phyloP scores from a whole-genome alignment of 2,888 invertebrate genomes.

The Limenitis camilla region DNA sequence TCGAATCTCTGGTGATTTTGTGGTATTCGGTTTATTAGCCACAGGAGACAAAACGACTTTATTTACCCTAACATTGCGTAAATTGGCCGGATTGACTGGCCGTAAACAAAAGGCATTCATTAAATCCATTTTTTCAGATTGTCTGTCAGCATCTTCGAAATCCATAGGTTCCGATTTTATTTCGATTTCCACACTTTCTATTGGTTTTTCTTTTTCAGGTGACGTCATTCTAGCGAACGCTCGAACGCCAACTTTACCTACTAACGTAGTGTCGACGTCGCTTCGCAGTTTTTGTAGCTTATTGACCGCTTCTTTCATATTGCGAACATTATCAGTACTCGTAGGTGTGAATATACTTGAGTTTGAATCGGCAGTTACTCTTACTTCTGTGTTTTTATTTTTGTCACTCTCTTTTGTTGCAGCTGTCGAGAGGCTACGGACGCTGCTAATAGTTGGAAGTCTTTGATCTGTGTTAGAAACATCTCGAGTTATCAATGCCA shows the following conservation, averaged over 20 bases:
- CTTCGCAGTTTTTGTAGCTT: constrained; percentile 44
- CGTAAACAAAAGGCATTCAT: constrained; percentile 56
- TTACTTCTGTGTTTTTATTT: constrained; percentile 33
- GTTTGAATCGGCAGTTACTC: constrained; percentile 36
- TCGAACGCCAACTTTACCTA: constrained; percentile 58
- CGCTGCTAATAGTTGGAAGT: constrained; percentile 53
- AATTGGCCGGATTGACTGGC: constrained; percentile 45
- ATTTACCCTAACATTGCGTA: constrained; percentile 57
- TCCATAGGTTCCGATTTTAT: constrained; percentile 64
- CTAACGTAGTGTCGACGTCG: constrained; percentile 36
- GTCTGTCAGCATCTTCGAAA: constrained; percentile 51
- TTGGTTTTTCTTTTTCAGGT: constrained; percentile 26
- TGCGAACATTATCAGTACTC: constrained; percentile 41
- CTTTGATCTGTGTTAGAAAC: constrained; percentile 28
- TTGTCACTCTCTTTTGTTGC: constrained; percentile 26
- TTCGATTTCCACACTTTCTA: constrained; percentile 42
- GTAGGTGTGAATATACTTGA: constrained; percentile 50
- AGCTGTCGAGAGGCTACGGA: constrained; percentile 46
- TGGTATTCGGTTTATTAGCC: constrained; percentile 27
- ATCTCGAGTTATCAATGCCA: constrained; percentile 44
- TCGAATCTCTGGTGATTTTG: constrained; percentile 38
- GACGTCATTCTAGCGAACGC: constrained; percentile 63
- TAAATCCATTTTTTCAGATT: constrained; percentile 54
- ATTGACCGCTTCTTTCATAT: constrained; percentile 44
- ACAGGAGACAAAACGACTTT: constrained; percentile 45